Evolutionary conservation across 1,140 invertebrate species (phyloP).

Genomic region (Aporrectodea caliginosa): DNA sequence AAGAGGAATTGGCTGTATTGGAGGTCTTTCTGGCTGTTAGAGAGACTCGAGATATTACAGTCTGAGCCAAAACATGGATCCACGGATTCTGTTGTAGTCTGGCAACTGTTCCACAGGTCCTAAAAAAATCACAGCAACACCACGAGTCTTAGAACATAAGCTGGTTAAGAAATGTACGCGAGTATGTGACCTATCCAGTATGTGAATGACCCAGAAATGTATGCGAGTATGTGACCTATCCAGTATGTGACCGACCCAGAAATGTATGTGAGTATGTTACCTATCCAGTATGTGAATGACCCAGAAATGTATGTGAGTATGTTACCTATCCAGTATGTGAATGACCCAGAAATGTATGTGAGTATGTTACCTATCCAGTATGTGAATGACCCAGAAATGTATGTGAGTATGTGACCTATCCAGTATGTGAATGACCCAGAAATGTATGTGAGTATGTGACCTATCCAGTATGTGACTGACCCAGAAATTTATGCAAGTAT

Average conservation of each 20-base stretch:
- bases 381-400: neutral
- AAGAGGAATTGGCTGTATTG: too few relatives aligned
- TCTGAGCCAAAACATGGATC: slow-evolving; percentile 83
- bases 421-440: too few relatives aligned
- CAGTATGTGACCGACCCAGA: neutral
- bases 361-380: neutral
- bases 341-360: neutral
- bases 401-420: neutral
- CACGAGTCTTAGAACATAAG: neutral
- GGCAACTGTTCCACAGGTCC: slow-evolving; percentile 81
- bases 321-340: neutral
- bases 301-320: neutral
- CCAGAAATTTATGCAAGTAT: too few relatives aligned
- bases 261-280: neutral
- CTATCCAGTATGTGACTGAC: too few relatives aligned
- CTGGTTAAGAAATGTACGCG: neutral
- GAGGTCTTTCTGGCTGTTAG: too few relatives aligned
- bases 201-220: neutral
- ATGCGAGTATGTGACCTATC: neutral
- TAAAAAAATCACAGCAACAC: slow-evolving; percentile 35
- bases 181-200: neutral
- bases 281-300: neutral
- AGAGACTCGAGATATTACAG: too few relatives aligned
- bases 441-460: too few relatives aligned
- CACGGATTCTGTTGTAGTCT: slow-evolving; percentile 82